These are phyloP conservation scores for Cisticola juncidis DNA, from an alignment of 2,113 vertebrate genomes.

Conservation along the genomic window DNA sequence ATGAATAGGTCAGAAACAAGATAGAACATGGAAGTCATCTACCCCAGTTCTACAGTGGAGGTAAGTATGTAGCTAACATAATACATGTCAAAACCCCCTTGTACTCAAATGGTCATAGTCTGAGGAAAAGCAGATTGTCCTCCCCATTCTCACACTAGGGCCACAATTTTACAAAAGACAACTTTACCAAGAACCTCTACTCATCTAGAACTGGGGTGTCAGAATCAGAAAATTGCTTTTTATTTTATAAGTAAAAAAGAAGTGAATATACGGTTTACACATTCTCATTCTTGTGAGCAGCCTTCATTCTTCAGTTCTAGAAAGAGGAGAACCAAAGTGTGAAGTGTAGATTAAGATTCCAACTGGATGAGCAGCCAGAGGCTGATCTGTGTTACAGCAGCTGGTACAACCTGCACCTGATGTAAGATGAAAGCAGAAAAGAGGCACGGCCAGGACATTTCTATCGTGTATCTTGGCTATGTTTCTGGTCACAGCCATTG, in stretches of 20 bases:
- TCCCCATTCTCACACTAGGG: neutral
- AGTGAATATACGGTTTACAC: neutral
- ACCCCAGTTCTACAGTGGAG: neutral
- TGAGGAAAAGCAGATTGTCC: neutral
- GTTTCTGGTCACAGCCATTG: neutral
- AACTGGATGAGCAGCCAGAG: neutral
- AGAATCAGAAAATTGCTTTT: neutral
- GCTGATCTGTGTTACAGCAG: neutral
- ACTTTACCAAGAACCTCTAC: neutral
- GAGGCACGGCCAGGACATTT: neutral
- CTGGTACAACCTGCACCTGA: neutral
- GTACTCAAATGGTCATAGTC: neutral
- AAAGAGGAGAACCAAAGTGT: neutral
- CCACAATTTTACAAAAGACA: neutral
- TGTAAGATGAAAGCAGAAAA: neutral
- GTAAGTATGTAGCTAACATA: neutral
- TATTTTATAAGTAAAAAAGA: neutral
- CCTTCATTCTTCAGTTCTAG: neutral
- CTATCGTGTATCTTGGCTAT: neutral
- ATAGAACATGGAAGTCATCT: neutral
- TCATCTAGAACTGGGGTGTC: neutral
- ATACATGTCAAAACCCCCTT: neutral
- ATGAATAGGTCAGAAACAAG: neutral
- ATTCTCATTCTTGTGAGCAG: neutral
- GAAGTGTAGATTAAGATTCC: neutral